These are phyloP conservation scores for Apodemia duryi DNA, from an alignment of 2,888 invertebrate genomes.

Conservation along the genomic window DNA sequence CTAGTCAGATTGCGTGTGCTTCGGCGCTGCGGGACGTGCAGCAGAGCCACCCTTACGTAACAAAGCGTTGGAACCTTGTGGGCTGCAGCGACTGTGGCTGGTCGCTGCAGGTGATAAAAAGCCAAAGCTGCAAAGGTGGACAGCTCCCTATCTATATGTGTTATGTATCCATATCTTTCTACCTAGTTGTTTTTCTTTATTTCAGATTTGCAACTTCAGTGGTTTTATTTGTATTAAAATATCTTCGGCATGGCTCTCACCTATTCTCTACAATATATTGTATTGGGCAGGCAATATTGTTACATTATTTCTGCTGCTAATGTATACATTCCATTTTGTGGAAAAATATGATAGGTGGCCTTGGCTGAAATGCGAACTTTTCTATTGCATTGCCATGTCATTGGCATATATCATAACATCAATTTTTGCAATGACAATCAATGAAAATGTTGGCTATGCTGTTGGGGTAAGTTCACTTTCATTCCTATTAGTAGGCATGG, in stretches of 20 bases:
- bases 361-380: slow-evolving; percentile 90
- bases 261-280: slow-evolving; percentile 87
- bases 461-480: too few species aligned
- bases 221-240: slow-evolving; percentile 91
- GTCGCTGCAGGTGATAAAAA: too few species aligned
- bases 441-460: slow-evolving; percentile 45
- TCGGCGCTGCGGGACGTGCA: too few species aligned
- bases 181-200: slow-evolving; percentile 24
- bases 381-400: slow-evolving; percentile 84
- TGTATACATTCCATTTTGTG: slow-evolving; percentile 90
- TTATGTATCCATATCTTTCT: not conserved
- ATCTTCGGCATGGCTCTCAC: slow-evolving; percentile 80
- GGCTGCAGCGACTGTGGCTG: too few species aligned
- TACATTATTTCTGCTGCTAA: slow-evolving; percentile 84
- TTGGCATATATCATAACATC: slow-evolving; percentile 87
- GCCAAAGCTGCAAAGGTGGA: too few species aligned
- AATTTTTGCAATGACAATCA: slow-evolving; percentile 82
- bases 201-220: slow-evolving; percentile 83
- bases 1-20: too few species aligned
- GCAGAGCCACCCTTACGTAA: too few species aligned
- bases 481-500: too few species aligned
- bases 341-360: slow-evolving; percentile 90
- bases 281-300: slow-evolving; percentile 90
- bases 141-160: too few species aligned
- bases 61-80: too few species aligned